Base-by-base conservation (phyloP, 2,888 invertebrate species). In the Eupithecia vulgata region DNA sequence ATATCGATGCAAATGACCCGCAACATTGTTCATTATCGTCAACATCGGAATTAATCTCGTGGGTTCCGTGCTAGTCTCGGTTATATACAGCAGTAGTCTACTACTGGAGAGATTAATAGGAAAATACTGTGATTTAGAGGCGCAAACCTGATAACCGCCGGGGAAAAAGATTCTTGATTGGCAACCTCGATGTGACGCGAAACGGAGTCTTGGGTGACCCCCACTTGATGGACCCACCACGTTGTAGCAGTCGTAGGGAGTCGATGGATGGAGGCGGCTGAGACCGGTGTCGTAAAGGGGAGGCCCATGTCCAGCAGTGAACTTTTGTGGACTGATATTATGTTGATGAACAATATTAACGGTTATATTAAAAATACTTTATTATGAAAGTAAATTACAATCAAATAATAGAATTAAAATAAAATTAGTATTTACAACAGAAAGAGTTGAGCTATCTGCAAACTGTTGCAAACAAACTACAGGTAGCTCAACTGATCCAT, bases 1-100 rank as follows among this genome's bases (percentile, higher is more conserved):
- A 89, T 88, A 90, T 88, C 87, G 86, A 86, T 84, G 86, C 87
- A 88, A 89, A 90, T 87, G 88, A 87, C 81, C 83, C 81, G 81
- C 78, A 76, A 82, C 83, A 76, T 82, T 81, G 86, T 87, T 91
- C 90, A 91, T 91, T 91, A 91, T 85, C 86, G 81, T 82, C 85
- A 80, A 82, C 86, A 89, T 91, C 83, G 88, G 75, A 87, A 90
- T 91, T 91, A 90, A 88, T 88, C 75, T 78, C 78, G 34, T 64
- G 73, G 72, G 79, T 12, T 48, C 59, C 25, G 59, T 52, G 73
- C 67, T 77, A 73, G 72, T 61, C 21, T 65, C 65, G 25, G 40
- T 65, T 42, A 42, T 37, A 21, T 40, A 37, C 35, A 62, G 64
- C 34, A 40, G 34, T 64, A 35, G 8, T 25, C 59, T 13, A 59